Evolutionary conservation across 35 echinoderm and acorn worm genomes (phyloP).

Genomic region (Antedon bifida): DNA sequence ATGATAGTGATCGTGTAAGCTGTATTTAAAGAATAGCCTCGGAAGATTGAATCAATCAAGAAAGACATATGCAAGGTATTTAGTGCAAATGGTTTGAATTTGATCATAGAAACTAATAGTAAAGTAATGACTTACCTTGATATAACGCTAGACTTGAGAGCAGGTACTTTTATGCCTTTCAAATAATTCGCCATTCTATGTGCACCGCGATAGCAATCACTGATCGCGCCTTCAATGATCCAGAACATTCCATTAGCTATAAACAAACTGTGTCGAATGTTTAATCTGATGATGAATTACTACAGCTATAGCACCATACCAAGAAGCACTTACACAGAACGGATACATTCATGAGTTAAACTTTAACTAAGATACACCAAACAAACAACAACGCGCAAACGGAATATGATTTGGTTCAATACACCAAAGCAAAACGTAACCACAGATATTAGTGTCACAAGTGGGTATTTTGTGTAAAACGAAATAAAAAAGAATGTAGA

Average conservation of each 20-base stretch:
- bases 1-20: background rate
- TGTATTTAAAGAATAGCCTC: background rate
- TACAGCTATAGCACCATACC: conserved; percentile 2
- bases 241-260: conserved; percentile 10
- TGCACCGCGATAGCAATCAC: conserved; percentile 11
- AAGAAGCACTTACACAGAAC: conserved; percentile 1
- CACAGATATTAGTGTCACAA: background rate
- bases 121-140: background rate
- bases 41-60: background rate
- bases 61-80: background rate
- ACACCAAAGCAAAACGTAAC: background rate
- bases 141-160: background rate
- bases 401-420: conserved; percentile 9
- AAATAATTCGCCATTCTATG: conserved; percentile 16
- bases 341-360: background rate
- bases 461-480: too few relatives aligned
- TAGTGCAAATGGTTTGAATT: background rate
- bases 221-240: conserved; percentile 2
- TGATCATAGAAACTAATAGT: background rate
- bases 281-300: conserved; percentile 10
- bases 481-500: too few relatives aligned
- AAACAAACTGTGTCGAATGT: conserved; percentile 9
- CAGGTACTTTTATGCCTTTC: background rate
- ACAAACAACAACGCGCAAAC: background rate
- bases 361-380: background rate